Base-by-base conservation (phyloP, 2,888 invertebrate genomes). In the Spilosoma lubricipeda region DNA sequence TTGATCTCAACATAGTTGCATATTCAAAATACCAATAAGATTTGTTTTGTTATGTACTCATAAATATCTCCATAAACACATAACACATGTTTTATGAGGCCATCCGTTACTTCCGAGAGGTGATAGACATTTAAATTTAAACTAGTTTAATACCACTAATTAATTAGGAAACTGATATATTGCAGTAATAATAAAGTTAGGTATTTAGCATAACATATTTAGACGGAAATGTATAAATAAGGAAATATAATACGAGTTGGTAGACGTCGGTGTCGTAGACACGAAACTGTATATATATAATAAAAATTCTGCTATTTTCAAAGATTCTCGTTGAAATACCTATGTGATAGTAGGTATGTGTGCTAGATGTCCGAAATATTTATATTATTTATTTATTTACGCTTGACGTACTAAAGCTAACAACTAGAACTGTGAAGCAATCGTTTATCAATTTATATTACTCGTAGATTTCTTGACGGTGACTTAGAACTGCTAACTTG, bases 401-500 rank as follows among this genome's bases (percentile, higher is more conserved):
- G 36, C 36, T 11, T 27, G 18, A 39, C n/a, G 39, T 30, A 66
- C 48, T 48, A 68, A 45, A 33, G 36, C 52, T 9, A 69, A 39
- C 56, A 39, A 59, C 39, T 59, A 59, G n/a, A 56, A 69, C 56
- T 39, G 42, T 71, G 9, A 20, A 72, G 18, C 23, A 30, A 64
- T 77, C 74, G 67, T 70, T 77, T 77, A 74, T 73, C 67, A 74
- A 70, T 73, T 72, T 48, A 39, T 30, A 69, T 65, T 69, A 66
- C 36, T 27, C 67, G 67, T 73, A 69, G 64, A 65, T 42, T 67
- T 63, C 67, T 64, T n/a, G 65, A 30, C 45, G 52, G 27, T 75
- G 75, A 75, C 65, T 78, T 74, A 67, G 52, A 45, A 39, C 56
- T 42, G 71, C 64, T 56, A 73, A 75, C 66, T 65, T 66, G 71